Evolutionary conservation across 2,113 vertebrate species (phyloP).

Genomic region (Neodontobutis hainanensis): DNA sequence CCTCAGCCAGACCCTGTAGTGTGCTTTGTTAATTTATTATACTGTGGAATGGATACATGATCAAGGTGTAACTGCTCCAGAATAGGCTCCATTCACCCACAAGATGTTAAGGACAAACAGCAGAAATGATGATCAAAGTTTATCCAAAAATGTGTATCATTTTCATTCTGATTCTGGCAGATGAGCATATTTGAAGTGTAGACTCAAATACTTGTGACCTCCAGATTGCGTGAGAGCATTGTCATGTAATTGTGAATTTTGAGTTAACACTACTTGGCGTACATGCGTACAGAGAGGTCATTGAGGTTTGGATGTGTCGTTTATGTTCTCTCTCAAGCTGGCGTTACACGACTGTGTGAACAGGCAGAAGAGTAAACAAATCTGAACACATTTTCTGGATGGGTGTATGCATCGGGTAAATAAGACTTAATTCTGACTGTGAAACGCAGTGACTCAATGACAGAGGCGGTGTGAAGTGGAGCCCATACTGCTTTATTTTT

Average conservation of each 20-base stretch:
- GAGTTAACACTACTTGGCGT: conserved; percentile 4
- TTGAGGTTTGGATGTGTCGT: conserved; percentile 1
- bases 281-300: conserved; percentile 1
- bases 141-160: background rate
- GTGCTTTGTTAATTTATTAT: background rate
- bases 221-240: background rate
- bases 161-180: background rate
- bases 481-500: background rate
- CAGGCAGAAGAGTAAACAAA: conserved; percentile 5
- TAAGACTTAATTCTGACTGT: conserved; percentile 7
- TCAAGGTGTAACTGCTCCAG: too few relatives aligned
- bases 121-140: background rate
- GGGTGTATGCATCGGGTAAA: conserved; percentile 8
- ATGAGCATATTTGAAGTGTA: background rate
- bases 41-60: too few relatives aligned
- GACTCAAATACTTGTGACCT: background rate
- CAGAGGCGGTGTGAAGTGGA: conserved; percentile 2
- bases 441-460: conserved; percentile 4
- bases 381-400: conserved; percentile 3
- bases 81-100: too few relatives aligned
- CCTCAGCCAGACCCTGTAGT: background rate
- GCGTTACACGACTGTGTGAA: conserved; percentile 9
- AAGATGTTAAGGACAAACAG: too few relatives aligned
- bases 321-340: conserved; percentile 1
- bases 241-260: conserved; percentile 5